Evolutionary conservation across 2,888 invertebrate species (phyloP).

Genomic region (Acanthococcus lagerstroemiae): DNA sequence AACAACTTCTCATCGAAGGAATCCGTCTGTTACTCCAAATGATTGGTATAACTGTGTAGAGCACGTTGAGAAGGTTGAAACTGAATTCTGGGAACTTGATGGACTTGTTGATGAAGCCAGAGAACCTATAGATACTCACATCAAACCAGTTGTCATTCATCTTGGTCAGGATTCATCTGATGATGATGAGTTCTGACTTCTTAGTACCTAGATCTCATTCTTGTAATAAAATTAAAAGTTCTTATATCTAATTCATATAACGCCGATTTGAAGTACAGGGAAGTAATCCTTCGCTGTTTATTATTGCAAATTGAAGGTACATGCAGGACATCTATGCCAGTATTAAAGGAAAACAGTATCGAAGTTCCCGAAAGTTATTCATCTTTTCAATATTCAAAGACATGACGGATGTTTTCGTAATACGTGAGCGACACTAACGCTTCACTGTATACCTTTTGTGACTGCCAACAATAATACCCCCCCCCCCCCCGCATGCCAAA

Average conservation of each 20-base stretch:
- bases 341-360: no score
- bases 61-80: neutral
- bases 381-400: no score
- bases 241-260: no score
- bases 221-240: no score
- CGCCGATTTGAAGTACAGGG: no score
- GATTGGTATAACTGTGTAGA: slow-evolving; percentile 12
- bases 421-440: neutral
- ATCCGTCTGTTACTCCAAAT: neutral
- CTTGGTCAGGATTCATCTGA: no score
- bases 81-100: slow-evolving; percentile 13
- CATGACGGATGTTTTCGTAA: no score
- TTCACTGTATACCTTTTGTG: neutral
- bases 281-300: no score
- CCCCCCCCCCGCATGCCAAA: neutral
- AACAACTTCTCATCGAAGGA: neutral
- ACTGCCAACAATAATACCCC: neutral
- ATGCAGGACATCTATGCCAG: neutral
- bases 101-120: neutral
- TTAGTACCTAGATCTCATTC: no score
- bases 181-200: no score
- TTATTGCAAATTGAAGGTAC: neutral
- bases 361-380: no score
- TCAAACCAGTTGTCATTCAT: no score
- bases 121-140: neutral